phyloP scores from a whole-genome alignment of 2,797 vertebrate genomes.

The Hydrolagus colliei region DNA sequence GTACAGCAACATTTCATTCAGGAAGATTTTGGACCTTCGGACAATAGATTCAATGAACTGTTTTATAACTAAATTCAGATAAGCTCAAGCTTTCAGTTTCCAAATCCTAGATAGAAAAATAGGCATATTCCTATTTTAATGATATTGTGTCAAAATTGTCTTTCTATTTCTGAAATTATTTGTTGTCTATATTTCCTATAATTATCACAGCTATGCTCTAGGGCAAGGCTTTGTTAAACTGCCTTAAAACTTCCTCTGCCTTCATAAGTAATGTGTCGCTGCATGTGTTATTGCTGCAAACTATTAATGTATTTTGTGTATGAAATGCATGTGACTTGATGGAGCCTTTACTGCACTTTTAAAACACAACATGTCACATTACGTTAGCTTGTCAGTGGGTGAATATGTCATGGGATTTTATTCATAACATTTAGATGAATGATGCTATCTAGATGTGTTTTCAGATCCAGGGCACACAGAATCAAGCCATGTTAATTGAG shows the following conservation, averaged over 20 bases:
- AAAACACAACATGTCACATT: background rate
- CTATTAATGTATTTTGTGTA: background rate
- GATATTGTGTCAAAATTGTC: background rate
- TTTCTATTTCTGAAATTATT: background rate
- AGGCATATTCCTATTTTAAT: background rate
- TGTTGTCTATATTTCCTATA: background rate
- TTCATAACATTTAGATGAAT: constrained; percentile 7
- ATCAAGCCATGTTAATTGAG: background rate
- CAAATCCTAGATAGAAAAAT: background rate
- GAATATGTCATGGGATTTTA: constrained; percentile 4
- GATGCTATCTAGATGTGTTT: background rate
- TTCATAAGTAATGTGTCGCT: background rate
- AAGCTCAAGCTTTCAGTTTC: background rate
- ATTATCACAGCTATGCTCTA: background rate
- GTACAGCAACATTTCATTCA: background rate
- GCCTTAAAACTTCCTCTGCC: background rate
- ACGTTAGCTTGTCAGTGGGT: background rate
- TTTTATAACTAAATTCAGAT: background rate
- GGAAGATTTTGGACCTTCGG: background rate
- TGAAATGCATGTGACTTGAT: background rate
- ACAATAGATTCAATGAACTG: background rate
- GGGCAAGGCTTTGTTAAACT: background rate
- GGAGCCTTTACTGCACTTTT: constrained; percentile 6
- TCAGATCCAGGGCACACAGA: background rate
- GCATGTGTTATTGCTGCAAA: background rate